Evolutionary conservation across 1,140 invertebrate genomes (phyloP).

Genomic region (Babylonia areolata): DNA sequence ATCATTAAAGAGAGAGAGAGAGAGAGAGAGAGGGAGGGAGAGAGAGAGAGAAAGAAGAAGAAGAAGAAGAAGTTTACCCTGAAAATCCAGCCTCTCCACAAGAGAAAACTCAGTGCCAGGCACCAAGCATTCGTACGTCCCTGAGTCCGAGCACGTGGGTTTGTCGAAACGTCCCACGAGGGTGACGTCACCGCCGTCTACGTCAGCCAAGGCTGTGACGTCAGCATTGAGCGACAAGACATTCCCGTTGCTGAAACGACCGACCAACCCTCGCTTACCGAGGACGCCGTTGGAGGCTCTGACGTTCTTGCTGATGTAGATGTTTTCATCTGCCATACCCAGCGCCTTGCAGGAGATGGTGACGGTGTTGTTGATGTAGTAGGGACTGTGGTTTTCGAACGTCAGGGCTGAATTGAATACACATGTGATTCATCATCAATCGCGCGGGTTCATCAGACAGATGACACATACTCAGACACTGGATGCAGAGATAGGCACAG

Average conservation of each 20-base stretch:
- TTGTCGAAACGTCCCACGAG: not conserved
- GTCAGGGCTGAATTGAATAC: not conserved
- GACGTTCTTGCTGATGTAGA: not conserved
- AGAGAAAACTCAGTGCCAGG: not conserved
- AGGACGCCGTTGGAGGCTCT: not conserved
- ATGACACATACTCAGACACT: too few relatives aligned
- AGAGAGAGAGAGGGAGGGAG: too few relatives aligned
- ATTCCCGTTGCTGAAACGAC: not conserved
- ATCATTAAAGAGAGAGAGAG: too few relatives aligned
- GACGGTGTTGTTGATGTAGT: not conserved
- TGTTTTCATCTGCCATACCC: not conserved
- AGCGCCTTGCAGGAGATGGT: not conserved
- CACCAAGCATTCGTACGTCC: not conserved
- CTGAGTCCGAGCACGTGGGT: not conserved
- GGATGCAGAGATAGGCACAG: not conserved
- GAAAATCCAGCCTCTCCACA: not conserved
- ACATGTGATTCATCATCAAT: too few relatives aligned
- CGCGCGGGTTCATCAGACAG: too few relatives aligned
- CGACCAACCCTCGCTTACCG: not conserved
- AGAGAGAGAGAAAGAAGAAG: too few relatives aligned
- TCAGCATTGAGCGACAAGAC: not conserved
- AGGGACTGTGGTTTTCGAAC: not conserved
- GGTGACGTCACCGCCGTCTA: not conserved
- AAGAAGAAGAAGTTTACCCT: not conserved
- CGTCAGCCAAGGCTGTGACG: not conserved